Conservation (phyloP, 2,113 vertebrate genomes). For the Chitala chitala region DNA sequence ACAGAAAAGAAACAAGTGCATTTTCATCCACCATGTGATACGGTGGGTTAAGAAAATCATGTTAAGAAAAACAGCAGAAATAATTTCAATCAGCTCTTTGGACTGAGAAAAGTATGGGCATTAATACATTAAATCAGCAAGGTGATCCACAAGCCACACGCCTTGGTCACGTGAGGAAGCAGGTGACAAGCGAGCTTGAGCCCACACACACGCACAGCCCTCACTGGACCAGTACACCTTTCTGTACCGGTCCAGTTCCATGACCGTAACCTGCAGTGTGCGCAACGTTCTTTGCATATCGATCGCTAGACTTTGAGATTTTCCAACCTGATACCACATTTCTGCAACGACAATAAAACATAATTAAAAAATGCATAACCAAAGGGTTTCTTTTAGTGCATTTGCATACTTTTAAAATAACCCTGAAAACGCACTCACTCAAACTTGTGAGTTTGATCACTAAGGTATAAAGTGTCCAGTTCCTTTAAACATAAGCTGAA, state of each 20-base stretch:
- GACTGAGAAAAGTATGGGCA: background rate
- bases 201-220: too few relatives aligned
- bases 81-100: background rate
- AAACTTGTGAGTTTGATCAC: background rate
- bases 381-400: background rate
- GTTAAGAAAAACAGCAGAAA: background rate
- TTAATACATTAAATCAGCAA: background rate
- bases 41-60: background rate
- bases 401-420: background rate
- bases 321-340: background rate
- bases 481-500: conserved; percentile 1
- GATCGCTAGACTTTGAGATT: background rate
- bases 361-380: background rate
- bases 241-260: background rate
- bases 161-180: too few relatives aligned
- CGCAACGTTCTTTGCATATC: conserved; percentile 1
- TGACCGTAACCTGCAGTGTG: background rate
- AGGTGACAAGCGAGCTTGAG: background rate
- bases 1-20: background rate
- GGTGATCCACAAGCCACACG: background rate
- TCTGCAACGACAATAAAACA: background rate
- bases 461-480: conserved; percentile 8
- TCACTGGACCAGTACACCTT: background rate
- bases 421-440: background rate
- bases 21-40: background rate